Evolutionary conservation across 2,888 invertebrate species (phyloP), one percentile per base, ranked within the genome.

Genomic region (Argynnis bischoffii): DNA sequence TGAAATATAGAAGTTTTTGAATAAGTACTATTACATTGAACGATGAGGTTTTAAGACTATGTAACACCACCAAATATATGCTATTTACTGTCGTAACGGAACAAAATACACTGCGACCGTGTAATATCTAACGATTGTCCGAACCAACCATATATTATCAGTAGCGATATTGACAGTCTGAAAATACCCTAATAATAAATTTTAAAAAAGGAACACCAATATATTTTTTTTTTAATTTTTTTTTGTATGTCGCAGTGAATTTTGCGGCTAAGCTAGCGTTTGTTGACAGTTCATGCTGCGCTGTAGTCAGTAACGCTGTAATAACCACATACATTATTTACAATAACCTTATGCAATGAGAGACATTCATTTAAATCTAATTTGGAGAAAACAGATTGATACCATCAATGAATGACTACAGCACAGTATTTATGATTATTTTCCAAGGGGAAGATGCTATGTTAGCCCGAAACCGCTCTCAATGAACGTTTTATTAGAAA

Each of bases 11-110:
- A 87, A 87, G 82, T 85, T 86, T 48, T 85, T 85, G 86, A 88
- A 86, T 90, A 90, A 88, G 85, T 88, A 90, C 88, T 88, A 90
- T 90, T 85, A 87, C 85, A 89, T 85, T 89, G 89, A 87, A 85
- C 85, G 87, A 88, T 87, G 89, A 87, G 89, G 84, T 79, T 78
- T 76, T 73, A 75, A 74, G 63, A 70, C 82, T 81, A 83, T 84
- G 81, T 77, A 81, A 84, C 81, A 83, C 84, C 85, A 82, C 85
- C 86, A 83, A 86, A 69, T 81, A 66, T 74, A 85, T 82, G 82
- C 86, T 88, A 87, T 84, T 78, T 78, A 83, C 85, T 84, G 87
- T 83, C 83, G 78, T 73, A 72, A 71, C 72, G 75, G 74, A 70
- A 72, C 75, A 75, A 77, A 74, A 76, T 68, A 74, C 75, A 77